phyloP scores from a whole-genome alignment of 2,797 vertebrate species.

The Cephalopachus bancanus region DNA sequence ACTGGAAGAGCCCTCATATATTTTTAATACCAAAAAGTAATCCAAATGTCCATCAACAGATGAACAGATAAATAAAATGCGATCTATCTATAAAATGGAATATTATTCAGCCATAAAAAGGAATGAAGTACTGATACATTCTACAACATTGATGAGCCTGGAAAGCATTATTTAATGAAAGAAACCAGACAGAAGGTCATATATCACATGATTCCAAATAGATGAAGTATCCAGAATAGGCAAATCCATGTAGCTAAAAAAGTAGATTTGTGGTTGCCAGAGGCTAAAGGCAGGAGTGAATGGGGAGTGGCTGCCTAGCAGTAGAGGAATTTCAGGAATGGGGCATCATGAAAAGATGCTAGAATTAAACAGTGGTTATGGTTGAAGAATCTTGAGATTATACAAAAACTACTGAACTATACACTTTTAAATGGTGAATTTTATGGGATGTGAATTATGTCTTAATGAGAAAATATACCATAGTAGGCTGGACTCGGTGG shows the following conservation, averaged over 20 bases:
- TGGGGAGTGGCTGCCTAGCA: neutral
- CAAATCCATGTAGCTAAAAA: neutral
- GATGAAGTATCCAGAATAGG: neutral
- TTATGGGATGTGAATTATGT: neutral
- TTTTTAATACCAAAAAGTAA: neutral
- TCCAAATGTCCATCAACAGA: neutral
- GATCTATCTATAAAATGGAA: neutral
- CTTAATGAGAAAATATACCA: neutral
- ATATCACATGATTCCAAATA: neutral
- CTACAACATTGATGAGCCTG: neutral
- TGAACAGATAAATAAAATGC: neutral
- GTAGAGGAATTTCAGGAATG: neutral
- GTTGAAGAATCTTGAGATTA: neutral
- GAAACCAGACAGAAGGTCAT: neutral
- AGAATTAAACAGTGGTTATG: neutral
- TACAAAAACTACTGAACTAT: neutral
- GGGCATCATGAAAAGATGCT: neutral
- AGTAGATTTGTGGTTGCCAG: neutral
- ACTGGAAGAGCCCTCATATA: neutral
- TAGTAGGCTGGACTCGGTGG: too few species aligned
- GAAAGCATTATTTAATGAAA: neutral
- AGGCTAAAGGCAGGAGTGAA: neutral
- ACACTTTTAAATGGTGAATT: neutral
- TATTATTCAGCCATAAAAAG: neutral
- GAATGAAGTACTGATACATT: neutral